These are phyloP conservation scores for Drosophila flavopinicola DNA, from an alignment of 2,888 invertebrate genomes.

Conservation along the genomic window DNA sequence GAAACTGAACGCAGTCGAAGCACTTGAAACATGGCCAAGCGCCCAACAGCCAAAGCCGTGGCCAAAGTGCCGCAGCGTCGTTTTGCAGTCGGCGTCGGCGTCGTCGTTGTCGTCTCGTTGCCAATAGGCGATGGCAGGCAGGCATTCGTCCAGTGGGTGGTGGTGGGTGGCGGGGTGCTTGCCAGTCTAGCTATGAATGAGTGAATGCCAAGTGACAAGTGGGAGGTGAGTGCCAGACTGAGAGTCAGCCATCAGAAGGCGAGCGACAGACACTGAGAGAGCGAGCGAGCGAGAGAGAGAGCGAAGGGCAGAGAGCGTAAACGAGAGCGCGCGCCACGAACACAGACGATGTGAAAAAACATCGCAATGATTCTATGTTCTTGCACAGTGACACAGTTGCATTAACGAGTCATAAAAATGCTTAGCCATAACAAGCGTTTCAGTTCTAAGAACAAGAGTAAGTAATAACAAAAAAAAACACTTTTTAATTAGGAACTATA, in stretches of 20 bases:
- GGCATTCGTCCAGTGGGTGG: slow-evolving; percentile 1
- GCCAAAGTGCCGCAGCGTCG: slow-evolving; percentile 77
- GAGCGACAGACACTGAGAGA: slow-evolving; percentile 13
- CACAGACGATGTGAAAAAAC: slow-evolving; percentile 44
- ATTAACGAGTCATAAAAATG: background rate
- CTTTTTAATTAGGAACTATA: too few relatives aligned
- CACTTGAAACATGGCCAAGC: slow-evolving; percentile 73
- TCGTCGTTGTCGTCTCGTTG: slow-evolving; percentile 40
- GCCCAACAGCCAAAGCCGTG: slow-evolving; percentile 59
- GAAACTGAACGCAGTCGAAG: slow-evolving; percentile 56
- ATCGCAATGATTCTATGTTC: slow-evolving; percentile 53
- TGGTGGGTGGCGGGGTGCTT: slow-evolving; percentile 1
- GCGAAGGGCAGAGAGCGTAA: slow-evolving; percentile 12
- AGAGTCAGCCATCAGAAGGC: slow-evolving; percentile 23
- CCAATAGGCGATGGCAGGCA: slow-evolving; percentile 60
- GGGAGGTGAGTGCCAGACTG: slow-evolving; percentile 60
- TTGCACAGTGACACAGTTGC: slow-evolving; percentile 27
- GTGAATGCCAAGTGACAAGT: slow-evolving; percentile 74
- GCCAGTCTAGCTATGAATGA: slow-evolving; percentile 72
- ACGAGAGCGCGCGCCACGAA: slow-evolving; percentile 27
- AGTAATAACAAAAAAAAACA: too few relatives aligned
- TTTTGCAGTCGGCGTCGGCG: slow-evolving; percentile 44
- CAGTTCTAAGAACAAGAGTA: too few relatives aligned
- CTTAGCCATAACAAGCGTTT: too few relatives aligned
- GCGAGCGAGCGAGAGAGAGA: slow-evolving; percentile 8